Base-by-base conservation (phyloP, 1,140 invertebrate species). In the Rhopalosiphum maidis region DNA sequence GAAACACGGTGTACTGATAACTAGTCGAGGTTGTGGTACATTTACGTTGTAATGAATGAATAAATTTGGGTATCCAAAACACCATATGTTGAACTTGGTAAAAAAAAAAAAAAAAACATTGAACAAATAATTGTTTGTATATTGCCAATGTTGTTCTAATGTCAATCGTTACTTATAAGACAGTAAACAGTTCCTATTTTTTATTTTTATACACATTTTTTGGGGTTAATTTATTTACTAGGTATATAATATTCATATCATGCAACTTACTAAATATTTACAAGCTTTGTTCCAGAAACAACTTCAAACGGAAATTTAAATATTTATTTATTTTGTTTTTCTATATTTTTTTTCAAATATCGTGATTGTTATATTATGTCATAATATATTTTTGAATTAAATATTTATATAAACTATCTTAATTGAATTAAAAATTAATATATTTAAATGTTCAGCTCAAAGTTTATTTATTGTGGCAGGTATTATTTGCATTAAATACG, bases 11-110 rank as follows among this genome's bases (percentile, higher is more conserved):
- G 30, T 51, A 88, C 18, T 43, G 85, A 86, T 43, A 86, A 46
- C 37, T n/a, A 86, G 35, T 83, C 22, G 46, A 88, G 86, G 43
- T 88, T n/a, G n/a, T n/a, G 46, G 86, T 87, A 87, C 18, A 88
- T 88, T 88, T 51, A 88, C 30, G n/a, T 35, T 35, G n/a, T 51
- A 46, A 46, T 86, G 85, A 88, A 46, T 88, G 43, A 88, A 88
- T 88, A 51, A 51, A 35, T 88, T 51, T 35, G 11, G 30, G 6
- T 88, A 35, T 1, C n/a, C 7, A 77, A 23, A 46, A 46, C 18
- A 22, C 46, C 46, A 51, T 88, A 11, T 88, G 86, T 88, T 88
- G 9, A 2, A 22, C 46, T 22, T 51, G 4, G 15, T 46, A 51
- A 48, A 46, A 87, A 87, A 87, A 87, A 21, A 8, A 15, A 35